Evolutionary conservation across 2,113 vertebrate genomes (phyloP).

Genomic region (Centropristis striata): DNA sequence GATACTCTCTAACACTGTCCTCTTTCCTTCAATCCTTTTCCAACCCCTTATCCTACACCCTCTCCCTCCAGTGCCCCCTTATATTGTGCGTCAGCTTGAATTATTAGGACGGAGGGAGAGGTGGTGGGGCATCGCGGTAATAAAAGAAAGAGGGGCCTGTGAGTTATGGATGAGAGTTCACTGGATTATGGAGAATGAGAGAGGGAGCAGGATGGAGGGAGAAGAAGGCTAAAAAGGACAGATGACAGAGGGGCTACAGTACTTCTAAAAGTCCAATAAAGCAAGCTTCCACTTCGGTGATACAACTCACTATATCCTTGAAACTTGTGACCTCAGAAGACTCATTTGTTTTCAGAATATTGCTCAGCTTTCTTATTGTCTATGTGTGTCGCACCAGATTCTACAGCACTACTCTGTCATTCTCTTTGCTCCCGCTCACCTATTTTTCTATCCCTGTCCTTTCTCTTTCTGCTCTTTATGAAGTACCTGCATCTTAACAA

Average conservation of each 20-base stretch:
- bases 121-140: constrained; percentile 25
- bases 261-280: constrained; percentile 33
- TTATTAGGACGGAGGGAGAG: constrained; percentile 61
- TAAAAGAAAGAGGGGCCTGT: constrained; percentile 58
- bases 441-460: constrained; percentile 5
- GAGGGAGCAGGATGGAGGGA: constrained; percentile 34
- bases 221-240: constrained; percentile 49
- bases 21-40: not conserved
- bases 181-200: constrained; percentile 64
- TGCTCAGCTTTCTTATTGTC: not conserved
- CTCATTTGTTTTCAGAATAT: constrained; percentile 29
- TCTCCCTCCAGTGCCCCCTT: constrained; percentile 43
- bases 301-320: constrained; percentile 42
- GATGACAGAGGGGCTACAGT: constrained; percentile 44
- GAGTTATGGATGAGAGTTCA: constrained; percentile 74
- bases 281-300: constrained; percentile 12
- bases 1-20: not conserved
- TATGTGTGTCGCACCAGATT: not conserved
- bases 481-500: constrained; percentile 68
- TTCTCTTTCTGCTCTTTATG: constrained; percentile 15
- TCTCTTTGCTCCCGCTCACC: not conserved
- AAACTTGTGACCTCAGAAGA: constrained; percentile 48
- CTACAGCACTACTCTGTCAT: not conserved
- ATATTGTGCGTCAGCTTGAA: constrained; percentile 66
- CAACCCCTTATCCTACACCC: not conserved